A percentile compares a stretch with the other conserved stretches of the same genome.
Evolutionary conservation across 2,113 vertebrate genomes (phyloP).

Genomic region (Platysternon megacephalum): DNA sequence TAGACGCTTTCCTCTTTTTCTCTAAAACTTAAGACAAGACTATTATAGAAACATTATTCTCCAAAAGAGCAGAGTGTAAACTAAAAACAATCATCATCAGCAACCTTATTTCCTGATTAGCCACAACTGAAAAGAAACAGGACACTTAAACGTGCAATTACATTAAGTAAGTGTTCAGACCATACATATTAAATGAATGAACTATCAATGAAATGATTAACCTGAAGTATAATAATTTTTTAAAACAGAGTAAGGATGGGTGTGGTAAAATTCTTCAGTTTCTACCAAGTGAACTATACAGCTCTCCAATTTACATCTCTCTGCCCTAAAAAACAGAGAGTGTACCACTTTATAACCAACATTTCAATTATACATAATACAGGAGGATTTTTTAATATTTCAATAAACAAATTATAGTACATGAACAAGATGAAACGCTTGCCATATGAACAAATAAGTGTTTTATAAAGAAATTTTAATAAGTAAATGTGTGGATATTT

Average conservation of each 20-base stretch:
- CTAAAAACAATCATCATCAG: not conserved
- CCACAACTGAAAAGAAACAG: not conserved
- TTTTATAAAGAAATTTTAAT: not conserved
- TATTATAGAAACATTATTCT: accelerated
- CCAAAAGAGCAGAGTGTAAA: not conserved
- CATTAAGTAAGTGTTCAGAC: not conserved
- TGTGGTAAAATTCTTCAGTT: not conserved
- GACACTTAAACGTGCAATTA: not conserved
- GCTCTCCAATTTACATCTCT: not conserved
- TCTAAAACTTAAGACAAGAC: conserved; percentile 82
- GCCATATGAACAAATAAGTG: no score
- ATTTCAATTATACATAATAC: not conserved
- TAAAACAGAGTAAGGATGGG: not conserved
- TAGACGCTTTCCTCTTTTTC: conserved; percentile 85
- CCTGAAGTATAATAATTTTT: not conserved
- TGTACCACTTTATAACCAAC: not conserved
- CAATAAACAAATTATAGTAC: not conserved
- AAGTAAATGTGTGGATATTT: not conserved
- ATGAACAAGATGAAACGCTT: not conserved
- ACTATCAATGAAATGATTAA: not conserved
- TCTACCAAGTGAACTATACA: not conserved
- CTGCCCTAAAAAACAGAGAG: not conserved
- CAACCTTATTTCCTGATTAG: not conserved
- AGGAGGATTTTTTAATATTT: not conserved
- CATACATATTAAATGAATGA: not conserved